These are phyloP conservation scores for Neogobius melanostomus DNA, from an alignment of 2,113 vertebrate species.

Conservation along the genomic window DNA sequence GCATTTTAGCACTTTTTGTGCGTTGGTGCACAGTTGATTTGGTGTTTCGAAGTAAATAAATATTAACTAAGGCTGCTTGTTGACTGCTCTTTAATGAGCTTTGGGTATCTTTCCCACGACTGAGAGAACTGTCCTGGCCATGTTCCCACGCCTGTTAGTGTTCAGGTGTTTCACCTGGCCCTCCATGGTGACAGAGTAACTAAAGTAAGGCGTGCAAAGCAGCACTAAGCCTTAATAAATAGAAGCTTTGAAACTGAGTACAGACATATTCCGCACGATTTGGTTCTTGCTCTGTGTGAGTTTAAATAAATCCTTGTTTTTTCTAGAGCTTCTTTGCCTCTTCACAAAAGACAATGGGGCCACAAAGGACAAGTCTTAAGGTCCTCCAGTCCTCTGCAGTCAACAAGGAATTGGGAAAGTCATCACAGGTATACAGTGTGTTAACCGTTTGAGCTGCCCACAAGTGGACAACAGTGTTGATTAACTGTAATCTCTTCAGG, in stretches of 20 bases:
- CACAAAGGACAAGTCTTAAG: conserved; percentile 81
- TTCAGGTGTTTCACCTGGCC: conserved; percentile 65
- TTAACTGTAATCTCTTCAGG: conserved; percentile 32
- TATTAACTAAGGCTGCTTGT: conserved; percentile 65
- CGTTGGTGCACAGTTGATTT: not conserved
- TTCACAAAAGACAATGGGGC: conserved; percentile 48
- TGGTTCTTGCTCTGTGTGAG: not conserved
- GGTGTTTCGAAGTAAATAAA: conserved; percentile 24
- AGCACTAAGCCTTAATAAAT: conserved; percentile 70
- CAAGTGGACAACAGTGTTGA: not conserved
- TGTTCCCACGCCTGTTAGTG: conserved; percentile 84
- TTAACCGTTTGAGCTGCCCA: not conserved
- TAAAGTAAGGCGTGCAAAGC: conserved; percentile 46
- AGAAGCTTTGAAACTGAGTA: conserved; percentile 31
- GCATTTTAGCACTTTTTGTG: not conserved
- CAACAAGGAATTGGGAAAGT: conserved; percentile 79
- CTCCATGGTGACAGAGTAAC: conserved; percentile 67
- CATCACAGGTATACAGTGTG: conserved; percentile 75
- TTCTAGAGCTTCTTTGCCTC: conserved; percentile 77
- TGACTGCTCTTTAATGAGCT: conserved; percentile 52
- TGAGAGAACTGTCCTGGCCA: conserved; percentile 64
- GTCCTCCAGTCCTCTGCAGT: conserved; percentile 85
- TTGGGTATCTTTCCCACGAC: conserved; percentile 79
- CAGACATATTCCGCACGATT: conserved; percentile 21
- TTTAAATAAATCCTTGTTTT: not conserved